Evolutionary conservation across 1,140 invertebrate genomes (phyloP).

Genomic region (Drosophila punjabiensis): DNA sequence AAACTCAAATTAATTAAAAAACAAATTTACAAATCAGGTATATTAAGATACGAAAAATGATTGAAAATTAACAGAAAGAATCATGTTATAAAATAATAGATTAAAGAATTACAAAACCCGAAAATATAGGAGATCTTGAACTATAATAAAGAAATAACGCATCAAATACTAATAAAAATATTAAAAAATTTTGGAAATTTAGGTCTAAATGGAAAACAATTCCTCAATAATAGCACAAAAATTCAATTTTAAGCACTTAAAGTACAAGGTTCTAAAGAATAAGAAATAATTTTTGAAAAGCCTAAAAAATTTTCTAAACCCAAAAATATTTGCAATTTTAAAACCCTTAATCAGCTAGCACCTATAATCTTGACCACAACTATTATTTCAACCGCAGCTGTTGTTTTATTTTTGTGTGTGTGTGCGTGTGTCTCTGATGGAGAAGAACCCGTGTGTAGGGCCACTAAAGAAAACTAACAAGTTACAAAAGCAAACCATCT

Average conservation of each 20-base stretch:
- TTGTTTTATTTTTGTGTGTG: neutral
- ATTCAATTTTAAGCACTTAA: neutral
- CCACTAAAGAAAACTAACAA: constrained; percentile 83
- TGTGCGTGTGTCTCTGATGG: constrained; percentile 33
- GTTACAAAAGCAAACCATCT: constrained; percentile 77
- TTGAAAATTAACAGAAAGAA: no score
- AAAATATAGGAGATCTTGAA: no score
- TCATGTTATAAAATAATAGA: no score
- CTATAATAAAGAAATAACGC: no score
- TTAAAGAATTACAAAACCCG: no score
- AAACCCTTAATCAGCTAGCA: neutral
- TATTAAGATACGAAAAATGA: no score
- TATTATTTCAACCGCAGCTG: constrained; percentile 18
- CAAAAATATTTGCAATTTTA: neutral
- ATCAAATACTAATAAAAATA: no score
- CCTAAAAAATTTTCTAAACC: neutral
- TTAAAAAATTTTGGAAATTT: no score
- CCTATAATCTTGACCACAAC: neutral
- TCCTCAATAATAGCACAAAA: no score
- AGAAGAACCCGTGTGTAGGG: constrained; percentile 49
- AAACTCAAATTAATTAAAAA: no score
- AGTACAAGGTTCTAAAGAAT: neutral
- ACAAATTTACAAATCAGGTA: no score
- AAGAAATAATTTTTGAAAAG: neutral
- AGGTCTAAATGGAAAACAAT: no score